Conservation (phyloP, 2,113 vertebrate genomes). For the Neodontobutis hainanensis region DNA sequence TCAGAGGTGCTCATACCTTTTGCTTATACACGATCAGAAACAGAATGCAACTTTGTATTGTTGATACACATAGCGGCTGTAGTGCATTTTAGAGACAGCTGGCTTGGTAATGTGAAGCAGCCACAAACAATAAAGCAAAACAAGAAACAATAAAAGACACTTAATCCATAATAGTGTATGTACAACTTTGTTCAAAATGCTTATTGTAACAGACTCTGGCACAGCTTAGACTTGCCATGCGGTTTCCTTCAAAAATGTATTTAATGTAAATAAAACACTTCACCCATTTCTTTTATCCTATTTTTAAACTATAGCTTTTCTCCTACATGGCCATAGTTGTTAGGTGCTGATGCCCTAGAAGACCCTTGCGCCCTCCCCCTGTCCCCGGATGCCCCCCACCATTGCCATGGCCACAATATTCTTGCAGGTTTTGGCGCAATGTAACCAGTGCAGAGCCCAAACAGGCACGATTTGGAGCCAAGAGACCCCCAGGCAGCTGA, state of each 20-base stretch:
- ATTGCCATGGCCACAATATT: constrained; percentile 85
- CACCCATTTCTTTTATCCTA: constrained; percentile 24
- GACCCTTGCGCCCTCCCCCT: constrained; percentile 83
- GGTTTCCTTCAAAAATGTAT: constrained; percentile 45
- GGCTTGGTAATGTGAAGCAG: constrained; percentile 67
- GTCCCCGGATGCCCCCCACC: constrained; percentile 76
- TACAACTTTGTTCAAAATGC: constrained; percentile 73
- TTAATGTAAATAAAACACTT: constrained; percentile 45
- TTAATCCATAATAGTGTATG: constrained; percentile 72
- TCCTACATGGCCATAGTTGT: constrained; percentile 90
- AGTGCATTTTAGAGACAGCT: constrained; percentile 69
- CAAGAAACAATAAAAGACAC: constrained; percentile 70
- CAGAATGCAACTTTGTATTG: constrained; percentile 31
- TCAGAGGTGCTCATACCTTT: constrained; percentile 25
- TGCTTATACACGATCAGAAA: constrained; percentile 46
- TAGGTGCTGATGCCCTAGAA: constrained; percentile 89
- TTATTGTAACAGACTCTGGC: constrained; percentile 34
- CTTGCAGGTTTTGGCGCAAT: constrained; percentile 88
- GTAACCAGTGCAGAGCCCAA: constrained; percentile 91
- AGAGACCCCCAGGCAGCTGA: constrained; percentile 87
- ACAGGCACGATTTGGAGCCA: constrained; percentile 89
- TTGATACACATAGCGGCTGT: constrained; percentile 51
- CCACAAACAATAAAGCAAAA: constrained; percentile 66
- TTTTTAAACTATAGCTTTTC: constrained; percentile 12
- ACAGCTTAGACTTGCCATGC: constrained; percentile 26